Percentiles rank a stretch among this genome's conserved stretches.
Evolutionary conservation across 2,113 vertebrate species (phyloP).

Genomic region (Arizona elegans): DNA sequence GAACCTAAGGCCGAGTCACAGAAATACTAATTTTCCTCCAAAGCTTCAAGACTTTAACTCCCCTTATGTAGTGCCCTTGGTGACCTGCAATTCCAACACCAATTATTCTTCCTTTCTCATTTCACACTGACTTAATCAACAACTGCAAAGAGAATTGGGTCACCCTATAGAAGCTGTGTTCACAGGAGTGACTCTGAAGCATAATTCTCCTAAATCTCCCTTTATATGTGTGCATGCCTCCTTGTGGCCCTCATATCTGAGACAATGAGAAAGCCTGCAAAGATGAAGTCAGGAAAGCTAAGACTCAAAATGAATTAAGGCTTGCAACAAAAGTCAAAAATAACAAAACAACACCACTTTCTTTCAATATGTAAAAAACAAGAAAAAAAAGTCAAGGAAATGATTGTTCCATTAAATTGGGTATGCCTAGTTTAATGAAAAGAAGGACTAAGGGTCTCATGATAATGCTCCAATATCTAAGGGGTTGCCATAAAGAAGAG

Average conservation of each 20-base stretch:
- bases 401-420: not conserved
- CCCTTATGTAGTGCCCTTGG: not conserved
- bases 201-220: not conserved
- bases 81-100: not conserved
- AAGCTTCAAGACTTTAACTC: not conserved
- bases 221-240: not conserved
- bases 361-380: not conserved
- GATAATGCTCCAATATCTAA: not conserved
- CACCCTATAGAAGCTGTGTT: not conserved
- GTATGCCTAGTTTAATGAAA: not conserved
- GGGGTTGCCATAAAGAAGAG: not conserved
- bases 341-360: not conserved
- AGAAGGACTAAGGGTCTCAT: not conserved
- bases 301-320: not conserved
- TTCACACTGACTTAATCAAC: not conserved
- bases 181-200: not conserved
- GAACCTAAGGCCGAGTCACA: not conserved
- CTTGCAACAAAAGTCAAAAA: not conserved
- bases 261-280: not conserved
- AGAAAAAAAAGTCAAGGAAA: not conserved
- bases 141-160: not conserved
- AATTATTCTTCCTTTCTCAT: not conserved
- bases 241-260: not conserved
- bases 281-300: not conserved
- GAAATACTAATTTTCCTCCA: not conserved